Base-by-base conservation (phyloP, 2,797 vertebrate genomes). In the Neomorphus geoffroyi region DNA sequence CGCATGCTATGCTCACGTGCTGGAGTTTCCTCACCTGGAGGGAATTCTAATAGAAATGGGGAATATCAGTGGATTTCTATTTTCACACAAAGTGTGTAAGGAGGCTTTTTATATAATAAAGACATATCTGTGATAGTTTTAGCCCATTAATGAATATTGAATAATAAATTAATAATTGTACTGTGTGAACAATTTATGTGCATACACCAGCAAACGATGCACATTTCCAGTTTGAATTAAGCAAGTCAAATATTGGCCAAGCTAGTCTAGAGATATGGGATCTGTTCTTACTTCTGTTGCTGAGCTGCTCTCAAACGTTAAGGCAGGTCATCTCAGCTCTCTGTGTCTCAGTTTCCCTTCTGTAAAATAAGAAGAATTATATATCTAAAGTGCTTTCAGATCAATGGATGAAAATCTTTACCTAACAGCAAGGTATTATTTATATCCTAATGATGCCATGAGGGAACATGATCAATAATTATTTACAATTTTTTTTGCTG, bases 401-500 rank as follows among this genome's bases (percentile, higher is more conserved):
- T 93, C 86, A 94, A 86, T 91, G 83, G 53, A 39, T 54, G 43
- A 74, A 89, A 94, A 67, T 16, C 60, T 54, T 92, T 51, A 67
- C 27, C 9, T 39, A 67, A 58, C 43, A 71, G 56, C 30, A 65
- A 83, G 48, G 19, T 77, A 65, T 86, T 81, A 80, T 61, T 84
- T 73, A 79, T 62, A 92, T 51, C 72, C 39, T 78, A 60, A 78
- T 45, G 43, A 77, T 88, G 32, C 54, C 24, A 27, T 27, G 62
- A 84, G 51, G 85, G 21, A 86, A 92, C 80, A 80, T n/a, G 18
- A 85, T 83, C 65, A 57, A 92, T 85, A 88, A 90, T 90, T 90
- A 82, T 85, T 92, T 96, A 4, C 88, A 48, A 86, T 96, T 94
- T 94, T 65, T 30, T 89, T 82, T 75, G 35, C 71, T 87, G 17